A percentile compares a stretch with the other conserved stretches of the same genome.
phyloP scores from a whole-genome alignment of 2,797 vertebrate species.

The Bufotes viridis region DNA sequence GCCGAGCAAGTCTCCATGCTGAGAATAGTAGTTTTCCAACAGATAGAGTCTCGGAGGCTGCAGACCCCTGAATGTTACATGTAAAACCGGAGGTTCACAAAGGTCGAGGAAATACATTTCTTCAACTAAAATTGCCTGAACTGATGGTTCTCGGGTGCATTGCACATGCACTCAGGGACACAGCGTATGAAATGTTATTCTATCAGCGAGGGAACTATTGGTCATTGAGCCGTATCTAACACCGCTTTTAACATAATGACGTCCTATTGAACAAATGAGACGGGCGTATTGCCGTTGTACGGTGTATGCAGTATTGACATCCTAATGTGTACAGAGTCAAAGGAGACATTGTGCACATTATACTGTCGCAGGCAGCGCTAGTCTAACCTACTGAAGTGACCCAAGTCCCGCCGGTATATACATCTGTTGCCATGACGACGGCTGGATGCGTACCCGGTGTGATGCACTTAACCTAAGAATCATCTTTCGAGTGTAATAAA shows the following conservation, averaged over 20 bases:
- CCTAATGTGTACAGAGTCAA: background rate
- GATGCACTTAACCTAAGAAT: slow-evolving; percentile 40
- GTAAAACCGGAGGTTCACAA: background rate
- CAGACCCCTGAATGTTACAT: too few relatives aligned
- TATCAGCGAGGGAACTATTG: background rate
- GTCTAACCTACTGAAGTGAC: background rate
- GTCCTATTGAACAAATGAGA: background rate
- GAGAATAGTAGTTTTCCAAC: too few relatives aligned
- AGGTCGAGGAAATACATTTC: background rate
- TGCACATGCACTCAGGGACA: background rate
- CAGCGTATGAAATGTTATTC: background rate
- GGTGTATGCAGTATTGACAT: background rate
- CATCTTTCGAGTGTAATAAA: slow-evolving; percentile 32
- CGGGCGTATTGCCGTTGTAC: background rate
- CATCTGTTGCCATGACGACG: slow-evolving; percentile 8
- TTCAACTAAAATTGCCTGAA: background rate
- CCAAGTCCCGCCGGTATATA: background rate
- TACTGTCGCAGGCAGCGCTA: background rate
- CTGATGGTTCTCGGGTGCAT: background rate
- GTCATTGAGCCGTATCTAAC: background rate
- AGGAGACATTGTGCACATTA: background rate
- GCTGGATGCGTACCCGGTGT: slow-evolving; percentile 10
- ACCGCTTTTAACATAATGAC: background rate
- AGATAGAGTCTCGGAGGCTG: too few relatives aligned
- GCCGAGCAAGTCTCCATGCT: too few relatives aligned